Conservation (phyloP, 1,140 invertebrate species). For the Rhyacophila brunnea region DNA sequence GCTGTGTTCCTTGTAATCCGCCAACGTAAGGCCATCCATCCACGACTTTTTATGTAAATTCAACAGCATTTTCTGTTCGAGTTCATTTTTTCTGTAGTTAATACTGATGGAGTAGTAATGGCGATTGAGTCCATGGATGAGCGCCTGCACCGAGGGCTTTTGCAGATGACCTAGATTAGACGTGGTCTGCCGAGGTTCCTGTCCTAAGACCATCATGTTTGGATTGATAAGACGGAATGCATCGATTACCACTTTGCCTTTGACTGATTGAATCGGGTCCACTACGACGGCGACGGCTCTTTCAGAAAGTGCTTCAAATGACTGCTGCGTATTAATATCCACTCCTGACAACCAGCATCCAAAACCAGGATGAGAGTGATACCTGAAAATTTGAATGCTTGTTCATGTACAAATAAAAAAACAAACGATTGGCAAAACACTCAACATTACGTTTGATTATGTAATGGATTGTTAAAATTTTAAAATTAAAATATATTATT, state of each 20-base stretch:
- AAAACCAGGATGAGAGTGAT: slow-evolving; percentile 99
- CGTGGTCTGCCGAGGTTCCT: slow-evolving; percentile 98
- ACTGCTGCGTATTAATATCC: slow-evolving; percentile 99
- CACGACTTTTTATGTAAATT: slow-evolving; percentile 99
- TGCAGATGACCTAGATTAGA: slow-evolving; percentile 98
- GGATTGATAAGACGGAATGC: slow-evolving; percentile 97
- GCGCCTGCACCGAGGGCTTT: slow-evolving; percentile 98
- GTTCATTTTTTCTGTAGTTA: slow-evolving; percentile 98
- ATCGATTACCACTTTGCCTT: slow-evolving; percentile 95
- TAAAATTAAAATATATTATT: slow-evolving; percentile 3
- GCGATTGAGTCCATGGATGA: slow-evolving; percentile 98
- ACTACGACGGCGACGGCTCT: slow-evolving; percentile 98
- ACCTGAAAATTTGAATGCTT: slow-evolving; percentile 49
- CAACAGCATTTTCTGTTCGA: slow-evolving; percentile 99
- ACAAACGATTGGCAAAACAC: too few species aligned
- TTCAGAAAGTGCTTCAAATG: slow-evolving; percentile 97
- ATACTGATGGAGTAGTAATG: slow-evolving; percentile 99
- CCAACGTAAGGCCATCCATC: slow-evolving; percentile 96
- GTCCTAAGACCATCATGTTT: slow-evolving; percentile 98
- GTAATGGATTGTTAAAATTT: background rate
- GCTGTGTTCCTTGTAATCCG: slow-evolving; percentile 95
- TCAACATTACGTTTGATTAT: too few species aligned
- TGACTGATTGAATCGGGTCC: slow-evolving; percentile 99
- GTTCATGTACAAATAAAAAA: slow-evolving; percentile 1
- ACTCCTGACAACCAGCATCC: slow-evolving; percentile 99